Evolutionary conservation across 30 jellyfish, hydroid and myxozoan genomes (phyloP), one percentile per base, ranked within the genome.

Genomic region (Aurelia coerulea): DNA sequence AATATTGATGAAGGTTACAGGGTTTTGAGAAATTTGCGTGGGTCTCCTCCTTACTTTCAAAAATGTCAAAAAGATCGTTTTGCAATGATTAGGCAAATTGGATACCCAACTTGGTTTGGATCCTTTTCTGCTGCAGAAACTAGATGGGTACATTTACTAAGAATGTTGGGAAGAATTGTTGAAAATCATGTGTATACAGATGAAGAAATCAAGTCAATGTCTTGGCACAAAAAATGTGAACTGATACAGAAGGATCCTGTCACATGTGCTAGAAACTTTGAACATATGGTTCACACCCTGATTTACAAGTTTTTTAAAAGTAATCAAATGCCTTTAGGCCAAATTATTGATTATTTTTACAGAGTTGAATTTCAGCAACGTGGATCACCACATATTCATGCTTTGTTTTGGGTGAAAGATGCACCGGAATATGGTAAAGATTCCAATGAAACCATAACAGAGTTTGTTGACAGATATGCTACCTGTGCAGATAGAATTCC

Each of bases 351-450:
- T 6, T 78, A 16, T 37, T 78, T 78, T n/a, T 60, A 75, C 86
- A 17, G 86, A n/a, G 65, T 75, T 12, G 80, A 78, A 62, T 62
- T 78, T 39, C 66, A 60, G 68, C 89, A 78, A 18, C 34, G 89
- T 3, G 89, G 81, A 17, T 78, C 89, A 78, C 89, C 89, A 3
- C 89, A 78, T 60, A 60, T 78, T 7, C 80, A 78, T 78, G 84
- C 79, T 18, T 42, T 78, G 65, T 78, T 78, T 42, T 78, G 89
- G 89, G 29, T 78, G 3, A 65, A 60, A 41, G 29, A 78, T 39
- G 89, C 89, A 0, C 80, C 89, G 19, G 35, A 1, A 16, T 78
- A 78, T 65, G 89, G 89, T 13, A 35, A 32, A 13, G 53, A 54
- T 12, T 4, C 69, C 6, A 19, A 78, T 29, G 23, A 58, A 1